These are phyloP conservation scores for Octopus sinensis DNA, from an alignment of 1,140 invertebrate genomes.

Conservation along the genomic window DNA sequence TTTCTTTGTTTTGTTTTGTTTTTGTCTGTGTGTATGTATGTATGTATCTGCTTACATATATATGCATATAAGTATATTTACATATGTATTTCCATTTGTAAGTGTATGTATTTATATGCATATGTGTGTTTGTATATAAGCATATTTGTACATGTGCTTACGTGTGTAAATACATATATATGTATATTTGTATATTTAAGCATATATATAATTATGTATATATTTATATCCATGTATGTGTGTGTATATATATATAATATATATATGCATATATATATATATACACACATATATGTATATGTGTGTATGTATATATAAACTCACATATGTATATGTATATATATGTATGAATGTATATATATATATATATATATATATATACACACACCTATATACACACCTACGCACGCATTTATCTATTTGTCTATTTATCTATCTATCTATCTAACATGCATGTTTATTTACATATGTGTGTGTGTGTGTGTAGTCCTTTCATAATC, in stretches of 20 bases:
- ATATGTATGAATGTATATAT: not conserved
- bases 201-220: not conserved
- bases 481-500: too few relatives aligned
- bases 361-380: conserved; percentile 5
- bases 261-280: not conserved
- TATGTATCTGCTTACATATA: not conserved
- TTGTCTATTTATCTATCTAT: too few relatives aligned
- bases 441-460: too few relatives aligned
- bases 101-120: not conserved
- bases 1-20: too few relatives aligned
- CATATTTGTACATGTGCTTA: not conserved
- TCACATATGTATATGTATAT: not conserved
- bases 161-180: not conserved
- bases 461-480: too few relatives aligned
- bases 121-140: not conserved
- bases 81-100: not conserved
- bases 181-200: not conserved
- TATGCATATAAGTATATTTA: not conserved
- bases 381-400: not conserved
- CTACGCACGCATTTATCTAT: not conserved
- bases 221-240: not conserved
- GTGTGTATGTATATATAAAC: not conserved
- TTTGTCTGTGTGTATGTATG: not conserved
- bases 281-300: not conserved
- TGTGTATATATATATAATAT: not conserved